Conservation (phyloP, 2,113 vertebrate genomes). For the Platichthys stellatus region DNA sequence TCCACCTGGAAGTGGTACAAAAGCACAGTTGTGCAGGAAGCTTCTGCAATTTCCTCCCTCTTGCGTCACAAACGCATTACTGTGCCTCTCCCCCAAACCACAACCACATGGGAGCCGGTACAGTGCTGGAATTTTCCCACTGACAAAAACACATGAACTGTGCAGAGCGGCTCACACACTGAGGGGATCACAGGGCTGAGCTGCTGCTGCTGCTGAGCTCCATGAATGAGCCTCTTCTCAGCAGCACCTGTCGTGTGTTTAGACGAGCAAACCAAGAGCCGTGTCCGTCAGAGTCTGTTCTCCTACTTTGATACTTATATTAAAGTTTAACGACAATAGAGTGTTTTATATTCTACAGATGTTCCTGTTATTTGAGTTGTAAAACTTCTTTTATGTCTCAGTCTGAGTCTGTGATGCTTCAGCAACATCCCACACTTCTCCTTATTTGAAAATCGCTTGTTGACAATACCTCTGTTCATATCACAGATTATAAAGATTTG, state of each 20-base stretch:
- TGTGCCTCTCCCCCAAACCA: slow-evolving; percentile 78
- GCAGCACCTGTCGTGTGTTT: slow-evolving; percentile 57
- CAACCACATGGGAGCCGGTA: slow-evolving; percentile 78
- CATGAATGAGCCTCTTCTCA: slow-evolving; percentile 62
- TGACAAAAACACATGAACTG: slow-evolving; percentile 66
- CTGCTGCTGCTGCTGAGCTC: neutral
- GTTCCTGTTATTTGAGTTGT: too few relatives aligned
- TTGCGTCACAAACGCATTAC: slow-evolving; percentile 78
- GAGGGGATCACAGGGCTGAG: slow-evolving; percentile 16
- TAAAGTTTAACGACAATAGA: too few relatives aligned
- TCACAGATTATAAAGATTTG: too few relatives aligned
- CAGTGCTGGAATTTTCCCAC: slow-evolving; percentile 71
- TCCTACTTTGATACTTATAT: neutral
- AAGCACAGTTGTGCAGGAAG: slow-evolving; percentile 80
- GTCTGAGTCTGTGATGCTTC: too few relatives aligned
- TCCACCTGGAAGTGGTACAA: slow-evolving; percentile 79
- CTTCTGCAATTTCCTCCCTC: slow-evolving; percentile 79
- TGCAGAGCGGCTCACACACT: slow-evolving; percentile 10
- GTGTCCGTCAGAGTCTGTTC: neutral
- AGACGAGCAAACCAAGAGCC: slow-evolving; percentile 26
- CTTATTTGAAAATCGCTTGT: too few relatives aligned
- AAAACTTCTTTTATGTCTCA: too few relatives aligned
- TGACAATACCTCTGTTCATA: too few relatives aligned
- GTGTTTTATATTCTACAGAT: too few relatives aligned
- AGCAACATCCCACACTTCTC: too few relatives aligned